A percentile compares a stretch with the other conserved stretches of the same genome.
Conservation (phyloP, 2,113 vertebrate species). For the Larimichthys crocea region DNA sequence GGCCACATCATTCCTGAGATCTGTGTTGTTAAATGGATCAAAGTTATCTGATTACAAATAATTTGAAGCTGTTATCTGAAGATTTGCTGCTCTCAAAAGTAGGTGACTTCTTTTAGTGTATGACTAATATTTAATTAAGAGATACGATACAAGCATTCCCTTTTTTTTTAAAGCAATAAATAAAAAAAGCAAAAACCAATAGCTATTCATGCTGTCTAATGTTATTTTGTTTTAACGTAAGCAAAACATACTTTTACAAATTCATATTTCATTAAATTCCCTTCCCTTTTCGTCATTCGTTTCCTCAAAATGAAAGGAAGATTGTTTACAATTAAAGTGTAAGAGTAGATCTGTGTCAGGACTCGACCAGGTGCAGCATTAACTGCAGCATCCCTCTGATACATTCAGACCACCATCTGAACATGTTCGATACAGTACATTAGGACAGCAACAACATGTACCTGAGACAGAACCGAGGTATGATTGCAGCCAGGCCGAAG, state of each 20-base stretch:
- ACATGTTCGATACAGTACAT: neutral
- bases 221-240: neutral
- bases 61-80: neutral
- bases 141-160: neutral
- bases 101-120: conserved; percentile 5
- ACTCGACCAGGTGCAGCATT: neutral
- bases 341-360: neutral
- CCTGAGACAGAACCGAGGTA: neutral
- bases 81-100: conserved; percentile 17
- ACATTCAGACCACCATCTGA: neutral
- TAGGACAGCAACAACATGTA: neutral
- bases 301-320: neutral
- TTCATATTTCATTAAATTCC: neutral
- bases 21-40: conserved; percentile 22
- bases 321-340: neutral
- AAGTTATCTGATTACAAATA: conserved; percentile 40
- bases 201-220: neutral
- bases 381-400: neutral
- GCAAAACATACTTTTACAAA: neutral
- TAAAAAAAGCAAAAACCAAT: conserved; percentile 1
- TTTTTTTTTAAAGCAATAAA: neutral
- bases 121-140: conserved; percentile 6
- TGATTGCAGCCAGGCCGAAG: too few species aligned
- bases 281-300: neutral
- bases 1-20: conserved; percentile 45